Evolutionary conservation across 1,140 invertebrate species (phyloP).

Genomic region (Neuroterus valhalla): DNA sequence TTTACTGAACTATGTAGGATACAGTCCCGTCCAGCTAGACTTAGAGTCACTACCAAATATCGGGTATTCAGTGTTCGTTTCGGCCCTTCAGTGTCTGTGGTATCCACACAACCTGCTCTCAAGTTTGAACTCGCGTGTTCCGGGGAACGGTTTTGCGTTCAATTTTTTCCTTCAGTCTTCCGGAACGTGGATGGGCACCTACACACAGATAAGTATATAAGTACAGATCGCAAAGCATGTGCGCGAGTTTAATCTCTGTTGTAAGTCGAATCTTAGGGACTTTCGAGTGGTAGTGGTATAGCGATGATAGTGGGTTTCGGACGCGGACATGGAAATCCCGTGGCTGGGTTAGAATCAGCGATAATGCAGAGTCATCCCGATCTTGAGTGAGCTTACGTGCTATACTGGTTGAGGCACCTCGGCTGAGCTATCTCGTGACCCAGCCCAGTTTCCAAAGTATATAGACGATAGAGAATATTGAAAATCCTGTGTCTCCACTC

Average conservation of each 20-base stretch:
- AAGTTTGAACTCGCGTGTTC: constrained; percentile 5
- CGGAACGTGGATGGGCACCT: constrained; percentile 20
- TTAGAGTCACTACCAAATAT: too few species aligned
- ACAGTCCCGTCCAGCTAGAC: too few species aligned
- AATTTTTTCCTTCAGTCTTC: constrained; percentile 11
- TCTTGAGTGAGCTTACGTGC: constrained; percentile 55
- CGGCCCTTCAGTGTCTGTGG: too few species aligned
- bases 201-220: background rate
- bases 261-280: constrained; percentile 1
- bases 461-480: background rate
- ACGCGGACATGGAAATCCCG: constrained; percentile 70
- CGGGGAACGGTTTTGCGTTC: constrained; percentile 11
- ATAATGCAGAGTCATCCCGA: constrained; percentile 68
- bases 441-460: constrained; percentile 38
- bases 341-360: constrained; percentile 66
- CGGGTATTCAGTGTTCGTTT: too few species aligned
- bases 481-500: background rate
- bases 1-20: too few species aligned
- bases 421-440: constrained; percentile 52
- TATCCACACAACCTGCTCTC: too few species aligned
- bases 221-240: constrained; percentile 34
- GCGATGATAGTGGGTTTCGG: constrained; percentile 56
- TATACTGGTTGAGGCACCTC: constrained; percentile 63
- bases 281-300: constrained; percentile 5
- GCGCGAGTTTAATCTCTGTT: constrained; percentile 59